Evolutionary conservation across 1,140 invertebrate genomes (phyloP).

Genomic region (Steinernema khuongi): DNA sequence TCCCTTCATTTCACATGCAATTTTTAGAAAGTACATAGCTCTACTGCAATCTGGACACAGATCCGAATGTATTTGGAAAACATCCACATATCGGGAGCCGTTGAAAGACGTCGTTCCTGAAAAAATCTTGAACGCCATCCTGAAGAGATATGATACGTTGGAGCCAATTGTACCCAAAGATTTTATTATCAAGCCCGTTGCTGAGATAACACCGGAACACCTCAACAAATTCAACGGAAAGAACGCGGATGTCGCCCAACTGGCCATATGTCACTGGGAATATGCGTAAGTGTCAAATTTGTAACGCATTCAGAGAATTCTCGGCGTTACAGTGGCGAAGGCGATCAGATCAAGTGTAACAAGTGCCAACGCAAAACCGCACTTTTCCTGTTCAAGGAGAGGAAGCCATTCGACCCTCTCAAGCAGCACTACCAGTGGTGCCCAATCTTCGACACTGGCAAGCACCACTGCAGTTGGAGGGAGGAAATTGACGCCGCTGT

Average conservation of each 20-base stretch:
- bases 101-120: too few species aligned
- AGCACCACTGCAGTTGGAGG: not conserved
- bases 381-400: not conserved
- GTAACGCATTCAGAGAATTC: not conserved
- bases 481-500: not conserved
- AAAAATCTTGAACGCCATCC: too few species aligned
- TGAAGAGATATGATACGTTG: not conserved
- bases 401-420: not conserved
- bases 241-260: not conserved
- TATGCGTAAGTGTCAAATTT: not conserved
- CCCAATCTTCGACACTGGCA: not conserved
- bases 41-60: too few species aligned
- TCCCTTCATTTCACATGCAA: too few species aligned
- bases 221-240: conserved; percentile 4
- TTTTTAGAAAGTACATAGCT: too few species aligned
- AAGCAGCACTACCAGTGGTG: not conserved
- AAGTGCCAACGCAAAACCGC: not conserved
- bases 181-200: not conserved
- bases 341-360: not conserved
- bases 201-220: not conserved
- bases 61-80: too few species aligned
- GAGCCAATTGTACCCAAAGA: not conserved
- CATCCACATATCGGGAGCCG: too few species aligned
- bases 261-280: conserved; percentile 1
- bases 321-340: not conserved